Conservation (phyloP, 2,888 invertebrate genomes). For the Junonia oenone region DNA sequence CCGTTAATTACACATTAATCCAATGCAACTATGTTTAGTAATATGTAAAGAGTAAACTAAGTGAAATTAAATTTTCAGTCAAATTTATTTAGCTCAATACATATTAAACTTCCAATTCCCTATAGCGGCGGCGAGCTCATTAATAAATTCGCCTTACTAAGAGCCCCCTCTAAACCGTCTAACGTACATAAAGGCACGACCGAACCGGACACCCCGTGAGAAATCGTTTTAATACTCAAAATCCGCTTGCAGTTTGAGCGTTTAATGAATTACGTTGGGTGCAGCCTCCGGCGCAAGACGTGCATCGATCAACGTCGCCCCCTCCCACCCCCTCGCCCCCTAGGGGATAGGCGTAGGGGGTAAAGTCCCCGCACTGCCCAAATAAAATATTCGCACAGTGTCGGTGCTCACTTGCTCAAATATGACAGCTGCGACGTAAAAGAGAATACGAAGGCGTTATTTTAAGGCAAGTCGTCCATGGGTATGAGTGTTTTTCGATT, state of each 20-base stretch:
- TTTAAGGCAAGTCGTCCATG: slow-evolving; percentile 22
- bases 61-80: background rate
- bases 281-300: slow-evolving; percentile 82
- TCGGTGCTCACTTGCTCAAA: slow-evolving; percentile 57
- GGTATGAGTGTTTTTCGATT: slow-evolving; percentile 17
- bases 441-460: slow-evolving; percentile 36
- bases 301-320: slow-evolving; percentile 83
- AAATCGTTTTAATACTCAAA: slow-evolving; percentile 79
- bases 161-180: slow-evolving; percentile 50
- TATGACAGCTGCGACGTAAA: slow-evolving; percentile 56
- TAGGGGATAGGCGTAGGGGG: slow-evolving; percentile 59
- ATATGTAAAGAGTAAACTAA: background rate
- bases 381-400: slow-evolving; percentile 72
- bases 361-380: slow-evolving; percentile 66
- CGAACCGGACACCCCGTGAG: slow-evolving; percentile 72
- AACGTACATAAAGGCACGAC: slow-evolving; percentile 52
- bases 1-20: too few species aligned
- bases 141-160: slow-evolving; percentile 61
- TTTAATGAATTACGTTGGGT: slow-evolving; percentile 80
- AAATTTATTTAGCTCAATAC: slow-evolving; percentile 7
- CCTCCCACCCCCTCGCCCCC: slow-evolving; percentile 36
- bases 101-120: slow-evolving; percentile 25
- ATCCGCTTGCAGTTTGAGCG: slow-evolving; percentile 77
- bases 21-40: too few species aligned
- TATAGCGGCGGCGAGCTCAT: slow-evolving; percentile 46